Evolutionary conservation across 2,888 invertebrate species (phyloP), one percentile per base, ranked within the genome.

Genomic region (Erebia aethiops): DNA sequence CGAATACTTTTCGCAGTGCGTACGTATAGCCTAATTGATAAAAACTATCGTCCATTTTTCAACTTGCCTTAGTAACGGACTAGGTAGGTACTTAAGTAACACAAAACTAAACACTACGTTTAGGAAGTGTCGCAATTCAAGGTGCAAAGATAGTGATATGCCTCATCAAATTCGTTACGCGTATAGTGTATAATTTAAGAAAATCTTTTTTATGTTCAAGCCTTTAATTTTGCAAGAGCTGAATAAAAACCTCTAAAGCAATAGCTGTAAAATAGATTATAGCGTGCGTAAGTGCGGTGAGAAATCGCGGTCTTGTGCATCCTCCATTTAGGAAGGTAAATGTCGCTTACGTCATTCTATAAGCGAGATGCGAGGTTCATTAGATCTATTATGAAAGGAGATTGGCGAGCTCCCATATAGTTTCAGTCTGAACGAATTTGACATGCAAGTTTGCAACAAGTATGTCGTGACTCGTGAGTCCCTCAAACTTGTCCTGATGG

Each of bases 321-420:
- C 67, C 62, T 56, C 66, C 14, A 57, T 41, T 65, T 18, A 35
- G 71, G 46, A 52, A 58, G 43, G 49, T 14, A 74, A 74, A 72
- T 68, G 63, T 65, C 69, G 56, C 68, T 77, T 76, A 74, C 76
- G 61, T 74, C 73, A 75, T 69, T 70, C 58, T 74, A 67, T 71
- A 67, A 70, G 72, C 71, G 72, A 75, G 69, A 73, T 73, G 66
- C 61, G 68, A 41, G 68, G 67, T 76, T 75, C 71, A 74, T 77
- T 75, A 73, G 74, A 49, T 69, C 10, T 67, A 69, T 74, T 76
- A 62, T 67, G 72, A 67, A 67, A n/a, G n/a, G n/a, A n/a, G n/a
- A n/a, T n/a, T n/a, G n/a, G n/a, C n/a, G n/a, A n/a, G n/a, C n/a
- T n/a, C n/a, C n/a, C n/a, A n/a, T n/a, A n/a, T n/a, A n/a, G n/a